phyloP scores from a whole-genome alignment of 2,888 invertebrate species.

The Cantharis flavilabris region DNA sequence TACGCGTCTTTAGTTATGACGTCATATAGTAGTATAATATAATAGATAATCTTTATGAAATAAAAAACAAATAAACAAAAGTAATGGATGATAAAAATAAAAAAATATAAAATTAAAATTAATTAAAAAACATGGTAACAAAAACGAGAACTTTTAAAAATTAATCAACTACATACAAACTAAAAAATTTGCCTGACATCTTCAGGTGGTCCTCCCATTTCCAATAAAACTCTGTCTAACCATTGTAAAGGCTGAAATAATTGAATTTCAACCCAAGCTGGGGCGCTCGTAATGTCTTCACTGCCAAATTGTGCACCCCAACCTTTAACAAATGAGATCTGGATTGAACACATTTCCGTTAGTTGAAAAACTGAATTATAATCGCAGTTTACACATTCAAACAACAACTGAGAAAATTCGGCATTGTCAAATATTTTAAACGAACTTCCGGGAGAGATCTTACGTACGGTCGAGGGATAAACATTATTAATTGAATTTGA shows the following conservation, averaged over 20 bases:
- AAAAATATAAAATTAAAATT: too few relatives aligned
- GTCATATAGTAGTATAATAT: too few relatives aligned
- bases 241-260: conserved; percentile 97
- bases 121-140: too few relatives aligned
- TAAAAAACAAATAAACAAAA: too few relatives aligned
- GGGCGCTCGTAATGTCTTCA: conserved; percentile 98
- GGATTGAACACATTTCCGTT: conserved; percentile 98
- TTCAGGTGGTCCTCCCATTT: conserved; percentile 98
- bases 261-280: conserved; percentile 99
- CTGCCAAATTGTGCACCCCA: conserved; percentile 99
- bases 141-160: too few relatives aligned
- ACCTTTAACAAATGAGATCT: conserved; percentile 99
- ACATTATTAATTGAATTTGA: conserved; percentile 98
- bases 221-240: conserved; percentile 96
- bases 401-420: conserved; percentile 93
- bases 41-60: too few relatives aligned
- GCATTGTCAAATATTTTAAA: conserved; percentile 98
- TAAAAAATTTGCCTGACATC: conserved; percentile 95
- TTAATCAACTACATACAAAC: conserved; percentile 33
- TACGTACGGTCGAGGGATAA: conserved; percentile 98
- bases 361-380: conserved; percentile 99
- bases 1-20: too few relatives aligned
- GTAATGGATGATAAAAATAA: too few relatives aligned
- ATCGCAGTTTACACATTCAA: conserved; percentile 96
- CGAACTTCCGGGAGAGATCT: conserved; percentile 95